A percentile compares a stretch with the other conserved stretches of the same genome.
Evolutionary conservation across 2,888 invertebrate genomes (phyloP).

Genomic region (Cyclophora albipunctata): DNA sequence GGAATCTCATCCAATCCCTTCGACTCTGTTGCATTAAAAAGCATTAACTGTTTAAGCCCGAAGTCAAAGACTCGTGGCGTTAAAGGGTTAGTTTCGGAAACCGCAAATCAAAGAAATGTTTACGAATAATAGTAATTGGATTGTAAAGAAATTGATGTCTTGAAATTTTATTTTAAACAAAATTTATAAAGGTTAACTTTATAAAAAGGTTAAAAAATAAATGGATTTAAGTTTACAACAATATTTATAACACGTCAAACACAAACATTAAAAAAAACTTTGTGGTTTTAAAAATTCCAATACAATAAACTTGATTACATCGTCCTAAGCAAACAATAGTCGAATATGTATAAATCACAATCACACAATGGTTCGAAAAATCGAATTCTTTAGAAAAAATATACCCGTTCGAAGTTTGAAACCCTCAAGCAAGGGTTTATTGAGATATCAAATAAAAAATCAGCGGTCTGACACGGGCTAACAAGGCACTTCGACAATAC

Average conservation of each 20-base stretch:
- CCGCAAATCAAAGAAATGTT: too few relatives aligned
- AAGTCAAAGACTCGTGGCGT: slow-evolving; percentile 6
- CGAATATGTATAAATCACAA: slow-evolving; percentile 65
- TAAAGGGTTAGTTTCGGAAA: slow-evolving; percentile 19
- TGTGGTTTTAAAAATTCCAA: slow-evolving; percentile 29
- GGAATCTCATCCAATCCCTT: too few relatives aligned
- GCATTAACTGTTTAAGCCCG: slow-evolving; percentile 10
- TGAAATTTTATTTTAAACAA: too few relatives aligned
- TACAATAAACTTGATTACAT: slow-evolving; percentile 47
- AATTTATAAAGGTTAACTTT: too few relatives aligned
- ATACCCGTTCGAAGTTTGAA: slow-evolving; percentile 46
- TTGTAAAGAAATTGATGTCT: too few relatives aligned
- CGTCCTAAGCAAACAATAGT: slow-evolving; percentile 47
- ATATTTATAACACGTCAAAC: slow-evolving; percentile 14
- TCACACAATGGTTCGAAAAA: slow-evolving; percentile 31
- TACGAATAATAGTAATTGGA: too few relatives aligned
- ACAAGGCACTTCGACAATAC: slow-evolving; percentile 68
- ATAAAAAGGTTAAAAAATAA: too few relatives aligned
- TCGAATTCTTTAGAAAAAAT: slow-evolving; percentile 36
- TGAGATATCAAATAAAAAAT: slow-evolving; percentile 75
- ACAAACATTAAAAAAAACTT: slow-evolving; percentile 21
- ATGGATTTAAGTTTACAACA: too few relatives aligned
- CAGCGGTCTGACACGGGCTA: slow-evolving; percentile 64
- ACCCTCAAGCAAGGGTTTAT: slow-evolving; percentile 61
- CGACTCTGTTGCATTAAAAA: too few relatives aligned